These are phyloP conservation scores for Drosophila quinaria DNA, from an alignment of 2,888 invertebrate genomes.

Conservation along the genomic window DNA sequence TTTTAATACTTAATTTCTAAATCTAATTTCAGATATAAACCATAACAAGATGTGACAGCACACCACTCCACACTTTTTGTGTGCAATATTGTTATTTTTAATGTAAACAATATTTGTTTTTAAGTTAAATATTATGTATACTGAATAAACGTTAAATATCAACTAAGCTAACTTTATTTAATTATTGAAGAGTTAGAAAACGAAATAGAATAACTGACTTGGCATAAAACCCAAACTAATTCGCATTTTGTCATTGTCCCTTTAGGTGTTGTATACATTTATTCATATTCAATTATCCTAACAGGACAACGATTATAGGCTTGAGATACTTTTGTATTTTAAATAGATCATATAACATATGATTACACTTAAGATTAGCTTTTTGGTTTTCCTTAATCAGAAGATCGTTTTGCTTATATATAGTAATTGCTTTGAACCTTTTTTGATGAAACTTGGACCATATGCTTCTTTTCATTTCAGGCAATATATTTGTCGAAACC, in stretches of 20 bases:
- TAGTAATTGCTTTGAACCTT: slow-evolving; percentile 12
- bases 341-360: background rate
- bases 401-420: slow-evolving; percentile 5
- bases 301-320: background rate
- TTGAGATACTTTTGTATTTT: background rate
- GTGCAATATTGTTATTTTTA: slow-evolving; percentile 30
- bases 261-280: background rate
- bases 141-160: slow-evolving; percentile 17
- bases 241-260: background rate
- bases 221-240: background rate
- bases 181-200: background rate
- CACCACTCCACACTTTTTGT: slow-evolving; percentile 19
- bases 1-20: slow-evolving; percentile 7
- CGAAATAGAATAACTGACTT: background rate
- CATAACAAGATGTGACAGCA: slow-evolving; percentile 37
- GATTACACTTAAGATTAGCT: background rate
- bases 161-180: slow-evolving; percentile 9
- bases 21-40: slow-evolving; percentile 43
- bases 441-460: slow-evolving; percentile 24
- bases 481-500: slow-evolving; percentile 31
- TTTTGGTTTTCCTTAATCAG: slow-evolving; percentile 4
- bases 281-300: background rate
- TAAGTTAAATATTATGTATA: slow-evolving; percentile 10
- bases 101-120: slow-evolving; percentile 1
- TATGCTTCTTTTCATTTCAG: slow-evolving; percentile 32